Conservation (phyloP, 2,888 invertebrate genomes). For the Frankliniella intonsa region DNA sequence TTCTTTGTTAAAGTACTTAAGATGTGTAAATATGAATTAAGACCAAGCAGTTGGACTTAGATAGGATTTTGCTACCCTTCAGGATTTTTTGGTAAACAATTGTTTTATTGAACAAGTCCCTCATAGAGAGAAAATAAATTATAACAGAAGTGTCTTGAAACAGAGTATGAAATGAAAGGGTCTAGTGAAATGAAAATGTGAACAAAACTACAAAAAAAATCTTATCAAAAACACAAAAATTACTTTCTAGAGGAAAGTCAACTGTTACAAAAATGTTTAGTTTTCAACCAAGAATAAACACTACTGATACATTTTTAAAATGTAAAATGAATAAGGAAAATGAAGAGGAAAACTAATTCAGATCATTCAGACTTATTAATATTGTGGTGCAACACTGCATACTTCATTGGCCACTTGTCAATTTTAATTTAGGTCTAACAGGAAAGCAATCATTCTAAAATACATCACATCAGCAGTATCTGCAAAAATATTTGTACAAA, state of each 20-base stretch:
- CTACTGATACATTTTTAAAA: background rate
- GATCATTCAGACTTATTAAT: background rate
- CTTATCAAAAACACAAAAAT: no score
- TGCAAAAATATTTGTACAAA: background rate
- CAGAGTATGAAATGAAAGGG: no score
- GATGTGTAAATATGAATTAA: background rate
- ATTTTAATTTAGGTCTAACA: no score
- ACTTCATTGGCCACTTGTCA: no score
- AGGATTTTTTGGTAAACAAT: background rate
- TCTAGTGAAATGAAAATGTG: no score
- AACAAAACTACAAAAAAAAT: background rate
- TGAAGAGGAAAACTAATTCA: background rate
- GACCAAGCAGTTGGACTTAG: background rate
- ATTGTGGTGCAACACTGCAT: no score
- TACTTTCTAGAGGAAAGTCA: background rate
- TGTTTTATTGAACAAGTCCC: background rate
- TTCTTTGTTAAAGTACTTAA: background rate
- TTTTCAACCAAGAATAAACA: background rate
- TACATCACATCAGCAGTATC: background rate
- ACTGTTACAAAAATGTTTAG: background rate
- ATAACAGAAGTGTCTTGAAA: background rate
- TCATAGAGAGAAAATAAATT: conserved; percentile 4
- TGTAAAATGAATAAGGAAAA: background rate
- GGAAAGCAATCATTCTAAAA: background rate
- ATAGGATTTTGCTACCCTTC: background rate